Evolutionary conservation across 2,113 vertebrate species (phyloP).

Genomic region (Myotis yumanensis): DNA sequence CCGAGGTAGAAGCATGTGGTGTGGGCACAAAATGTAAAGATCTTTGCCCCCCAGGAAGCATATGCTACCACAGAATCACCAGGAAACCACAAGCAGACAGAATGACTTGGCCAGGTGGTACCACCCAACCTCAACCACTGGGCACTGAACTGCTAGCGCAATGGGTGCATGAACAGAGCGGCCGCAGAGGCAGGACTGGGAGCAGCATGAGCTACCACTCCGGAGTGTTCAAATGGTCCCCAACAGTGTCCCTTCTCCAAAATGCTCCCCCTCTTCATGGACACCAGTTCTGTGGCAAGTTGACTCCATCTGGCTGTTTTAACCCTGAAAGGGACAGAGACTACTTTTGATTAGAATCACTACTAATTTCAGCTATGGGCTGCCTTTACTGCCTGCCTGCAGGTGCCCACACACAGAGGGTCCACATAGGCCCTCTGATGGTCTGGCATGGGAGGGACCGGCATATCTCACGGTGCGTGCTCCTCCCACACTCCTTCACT

Average conservation of each 20-base stretch:
- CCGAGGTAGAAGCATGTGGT: neutral
- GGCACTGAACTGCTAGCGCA: neutral
- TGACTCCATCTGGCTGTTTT: neutral
- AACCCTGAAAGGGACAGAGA: neutral
- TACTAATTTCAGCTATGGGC: neutral
- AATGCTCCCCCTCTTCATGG: neutral
- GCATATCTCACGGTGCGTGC: rapidly evolving
- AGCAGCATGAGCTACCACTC: neutral
- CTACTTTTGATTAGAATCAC: neutral
- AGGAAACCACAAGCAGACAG: neutral
- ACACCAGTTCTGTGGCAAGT: neutral
- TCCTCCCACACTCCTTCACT: neutral
- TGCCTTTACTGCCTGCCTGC: neutral
- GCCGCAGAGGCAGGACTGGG: rapidly evolving
- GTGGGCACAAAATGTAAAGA: neutral
- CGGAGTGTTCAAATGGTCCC: neutral
- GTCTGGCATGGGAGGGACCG: neutral
- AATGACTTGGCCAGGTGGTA: neutral
- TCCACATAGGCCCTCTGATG: neutral
- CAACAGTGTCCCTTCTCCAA: neutral
- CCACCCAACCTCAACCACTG: neutral
- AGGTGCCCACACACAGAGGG: neutral
- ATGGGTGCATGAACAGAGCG: neutral
- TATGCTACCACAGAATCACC: neutral
- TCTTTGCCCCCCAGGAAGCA: neutral